Percentiles rank a stretch among this genome's conserved stretches.
Conservation (phyloP, 2,113 vertebrate genomes). For the Esox niger region DNA sequence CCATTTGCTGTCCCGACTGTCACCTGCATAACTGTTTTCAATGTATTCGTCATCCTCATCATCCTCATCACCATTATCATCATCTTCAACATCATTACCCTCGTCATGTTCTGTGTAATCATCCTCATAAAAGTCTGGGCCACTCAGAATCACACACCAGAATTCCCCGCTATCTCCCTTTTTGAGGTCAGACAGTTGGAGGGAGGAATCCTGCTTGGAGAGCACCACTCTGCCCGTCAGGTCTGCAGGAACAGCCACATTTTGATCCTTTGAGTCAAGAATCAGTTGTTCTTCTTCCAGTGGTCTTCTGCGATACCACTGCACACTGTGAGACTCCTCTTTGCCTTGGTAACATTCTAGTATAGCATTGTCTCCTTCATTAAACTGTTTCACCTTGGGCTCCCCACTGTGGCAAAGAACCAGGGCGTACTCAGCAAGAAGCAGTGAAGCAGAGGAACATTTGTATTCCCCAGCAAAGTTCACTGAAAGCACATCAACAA, state of each 20-base stretch:
- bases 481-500: constrained; percentile 42
- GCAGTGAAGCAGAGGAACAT: constrained; percentile 39
- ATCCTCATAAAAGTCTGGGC: not conserved
- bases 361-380: not conserved
- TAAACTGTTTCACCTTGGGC: not conserved
- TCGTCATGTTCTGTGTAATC: not conserved
- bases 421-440: constrained; percentile 47
- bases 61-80: not conserved
- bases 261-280: constrained; percentile 28
- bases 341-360: constrained; percentile 37
- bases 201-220: constrained; percentile 16
- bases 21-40: too few species aligned
- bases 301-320: constrained; percentile 52
- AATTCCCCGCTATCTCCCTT: constrained; percentile 49
- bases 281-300: constrained; percentile 31
- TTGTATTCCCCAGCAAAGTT: constrained; percentile 55
- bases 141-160: constrained; percentile 51
- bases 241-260: constrained; percentile 22
- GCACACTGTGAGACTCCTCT: constrained; percentile 27
- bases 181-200: constrained; percentile 40
- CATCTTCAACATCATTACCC: not conserved
- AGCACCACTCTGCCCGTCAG: constrained; percentile 36
- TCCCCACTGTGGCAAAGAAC: constrained; percentile 49
- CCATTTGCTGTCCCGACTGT: not conserved
- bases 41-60: not conserved